phyloP scores from a whole-genome alignment of 2,888 invertebrate genomes.

The Cancer borealis region DNA sequence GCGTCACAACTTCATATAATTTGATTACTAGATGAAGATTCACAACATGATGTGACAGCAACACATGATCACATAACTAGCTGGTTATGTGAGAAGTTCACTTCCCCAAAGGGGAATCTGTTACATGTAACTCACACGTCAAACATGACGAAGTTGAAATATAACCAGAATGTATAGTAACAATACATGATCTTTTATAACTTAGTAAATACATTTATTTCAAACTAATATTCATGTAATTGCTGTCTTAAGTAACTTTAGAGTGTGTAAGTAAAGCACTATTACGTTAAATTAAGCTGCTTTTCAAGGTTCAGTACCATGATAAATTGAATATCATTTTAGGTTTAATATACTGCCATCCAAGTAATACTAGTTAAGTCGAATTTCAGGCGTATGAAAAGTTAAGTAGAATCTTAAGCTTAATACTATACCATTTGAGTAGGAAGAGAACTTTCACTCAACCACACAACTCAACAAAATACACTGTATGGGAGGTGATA shows the following conservation, averaged over 20 bases:
- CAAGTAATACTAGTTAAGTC: neutral
- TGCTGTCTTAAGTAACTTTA: neutral
- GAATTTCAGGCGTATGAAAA: neutral
- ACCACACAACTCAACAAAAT: neutral
- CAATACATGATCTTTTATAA: neutral
- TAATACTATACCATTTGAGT: neutral
- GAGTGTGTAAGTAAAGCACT: neutral
- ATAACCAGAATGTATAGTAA: neutral
- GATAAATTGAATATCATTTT: neutral
- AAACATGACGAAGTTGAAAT: no score
- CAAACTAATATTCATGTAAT: neutral
- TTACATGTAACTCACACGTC: no score
- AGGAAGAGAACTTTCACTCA: neutral
- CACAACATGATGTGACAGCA: no score
- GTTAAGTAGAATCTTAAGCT: neutral
- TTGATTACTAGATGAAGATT: no score
- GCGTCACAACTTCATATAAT: no score
- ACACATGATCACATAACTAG: no score
- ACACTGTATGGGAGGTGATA: neutral
- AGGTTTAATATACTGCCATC: no score
- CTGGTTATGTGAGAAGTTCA: no score
- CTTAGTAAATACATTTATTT: neutral
- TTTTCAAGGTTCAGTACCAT: neutral
- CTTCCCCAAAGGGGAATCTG: no score
- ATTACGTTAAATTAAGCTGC: neutral